Evolutionary conservation across 1,140 invertebrate genomes (phyloP).

Genomic region (Apolygus lucorum): DNA sequence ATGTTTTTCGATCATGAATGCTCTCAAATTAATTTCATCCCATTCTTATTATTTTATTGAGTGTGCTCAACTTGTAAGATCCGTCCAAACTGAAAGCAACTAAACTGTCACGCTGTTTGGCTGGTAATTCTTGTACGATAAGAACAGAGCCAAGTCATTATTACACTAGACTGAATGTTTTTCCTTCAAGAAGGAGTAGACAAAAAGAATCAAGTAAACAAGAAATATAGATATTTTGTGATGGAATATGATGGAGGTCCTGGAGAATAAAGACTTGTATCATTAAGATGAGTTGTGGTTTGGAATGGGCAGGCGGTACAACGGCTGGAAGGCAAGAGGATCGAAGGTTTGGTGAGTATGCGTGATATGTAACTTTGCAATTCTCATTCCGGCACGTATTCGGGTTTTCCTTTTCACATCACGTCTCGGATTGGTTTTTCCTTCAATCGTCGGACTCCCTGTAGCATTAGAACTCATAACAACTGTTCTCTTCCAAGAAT

Average conservation of each 20-base stretch:
- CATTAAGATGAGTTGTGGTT: neutral
- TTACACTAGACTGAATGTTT: too few species aligned
- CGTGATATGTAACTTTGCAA: neutral
- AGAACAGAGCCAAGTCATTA: too few species aligned
- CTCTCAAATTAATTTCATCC: too few species aligned
- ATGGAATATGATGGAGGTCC: neutral
- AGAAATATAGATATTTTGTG: too few species aligned
- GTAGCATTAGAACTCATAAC: neutral
- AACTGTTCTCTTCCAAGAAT: neutral
- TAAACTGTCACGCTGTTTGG: too few species aligned
- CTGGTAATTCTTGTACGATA: too few species aligned
- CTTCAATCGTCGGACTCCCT: neutral
- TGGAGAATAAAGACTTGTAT: neutral
- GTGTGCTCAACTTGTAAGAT: too few species aligned
- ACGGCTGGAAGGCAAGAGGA: neutral
- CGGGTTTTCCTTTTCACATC: neutral
- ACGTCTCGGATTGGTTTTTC: neutral
- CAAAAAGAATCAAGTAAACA: too few species aligned
- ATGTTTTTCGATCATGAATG: too few species aligned
- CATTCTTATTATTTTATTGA: too few species aligned
- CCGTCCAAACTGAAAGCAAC: too few species aligned
- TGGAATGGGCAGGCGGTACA: neutral
- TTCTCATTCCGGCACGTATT: neutral
- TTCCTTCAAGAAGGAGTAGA: too few species aligned
- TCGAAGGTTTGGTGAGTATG: neutral